Conservation (phyloP, 2,797 vertebrate species). For the Cheirogaleus major region DNA sequence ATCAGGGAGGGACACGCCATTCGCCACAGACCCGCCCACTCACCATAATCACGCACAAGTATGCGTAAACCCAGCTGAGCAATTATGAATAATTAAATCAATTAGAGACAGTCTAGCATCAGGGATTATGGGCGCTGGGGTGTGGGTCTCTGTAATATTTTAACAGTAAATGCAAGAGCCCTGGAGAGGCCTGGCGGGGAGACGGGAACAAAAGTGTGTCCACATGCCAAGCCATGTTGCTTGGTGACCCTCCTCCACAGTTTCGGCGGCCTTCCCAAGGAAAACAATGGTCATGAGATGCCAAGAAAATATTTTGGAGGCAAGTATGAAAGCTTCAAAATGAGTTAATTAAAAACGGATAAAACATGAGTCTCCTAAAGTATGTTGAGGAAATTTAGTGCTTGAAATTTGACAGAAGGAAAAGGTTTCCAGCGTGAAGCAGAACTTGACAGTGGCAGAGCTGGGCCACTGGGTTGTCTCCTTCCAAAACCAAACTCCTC, state of each 20-base stretch:
- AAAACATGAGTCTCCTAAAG: constrained; percentile 77
- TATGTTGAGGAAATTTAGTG: constrained; percentile 73
- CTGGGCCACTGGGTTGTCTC: neutral
- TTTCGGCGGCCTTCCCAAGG: constrained; percentile 88
- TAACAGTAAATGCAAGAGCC: constrained; percentile 92
- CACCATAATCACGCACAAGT: constrained; percentile 86
- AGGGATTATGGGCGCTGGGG: constrained; percentile 87
- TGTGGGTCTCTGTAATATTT: constrained; percentile 92
- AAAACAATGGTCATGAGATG: constrained; percentile 92
- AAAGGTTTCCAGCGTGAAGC: constrained; percentile 55
- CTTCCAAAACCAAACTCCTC: neutral
- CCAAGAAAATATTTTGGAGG: constrained; percentile 90
- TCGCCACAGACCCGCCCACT: constrained; percentile 84
- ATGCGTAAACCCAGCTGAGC: constrained; percentile 90
- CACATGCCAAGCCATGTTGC: constrained; percentile 87
- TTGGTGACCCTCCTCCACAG: constrained; percentile 88
- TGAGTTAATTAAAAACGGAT: constrained; percentile 91
- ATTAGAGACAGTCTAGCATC: constrained; percentile 93
- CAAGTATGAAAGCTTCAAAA: constrained; percentile 86
- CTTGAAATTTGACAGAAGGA: constrained; percentile 62
- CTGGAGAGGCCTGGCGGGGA: constrained; percentile 74
- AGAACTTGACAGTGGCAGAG: neutral
- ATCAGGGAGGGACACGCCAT: constrained; percentile 91
- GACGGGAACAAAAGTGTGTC: constrained; percentile 83
- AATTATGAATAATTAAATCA: constrained; percentile 98